Conservation (phyloP, 2,797 vertebrate genomes). For the Myiotriccus ornatus region DNA sequence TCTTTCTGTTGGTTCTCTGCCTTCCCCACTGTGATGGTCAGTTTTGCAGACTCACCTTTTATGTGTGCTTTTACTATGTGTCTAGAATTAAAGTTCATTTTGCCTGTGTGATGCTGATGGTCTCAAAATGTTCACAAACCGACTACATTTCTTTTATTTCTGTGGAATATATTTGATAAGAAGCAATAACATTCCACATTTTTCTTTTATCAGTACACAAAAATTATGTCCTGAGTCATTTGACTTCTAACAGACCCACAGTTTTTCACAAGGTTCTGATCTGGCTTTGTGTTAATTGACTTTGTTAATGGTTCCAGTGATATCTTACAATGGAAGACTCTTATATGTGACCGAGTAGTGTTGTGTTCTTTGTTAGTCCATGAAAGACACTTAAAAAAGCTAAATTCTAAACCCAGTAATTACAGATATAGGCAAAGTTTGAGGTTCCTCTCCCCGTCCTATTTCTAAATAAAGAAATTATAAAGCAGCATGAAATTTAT, state of each 20-base stretch:
- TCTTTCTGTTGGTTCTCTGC: not conserved
- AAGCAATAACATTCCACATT: not conserved
- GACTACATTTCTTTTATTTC: not conserved
- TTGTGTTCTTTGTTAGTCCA: not conserved
- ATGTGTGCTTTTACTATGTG: not conserved
- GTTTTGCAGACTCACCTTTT: not conserved
- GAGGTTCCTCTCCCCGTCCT: not conserved
- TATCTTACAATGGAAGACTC: not conserved
- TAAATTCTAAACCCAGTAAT: not conserved
- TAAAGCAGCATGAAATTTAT: not conserved
- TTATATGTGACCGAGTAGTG: not conserved
- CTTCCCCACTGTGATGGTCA: not conserved
- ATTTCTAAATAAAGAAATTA: not conserved
- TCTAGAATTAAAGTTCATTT: not conserved
- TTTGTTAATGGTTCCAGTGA: not conserved
- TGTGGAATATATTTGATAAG: not conserved
- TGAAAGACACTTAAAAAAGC: not conserved
- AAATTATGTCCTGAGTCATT: not conserved
- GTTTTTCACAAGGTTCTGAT: not conserved
- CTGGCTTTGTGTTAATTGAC: not conserved
- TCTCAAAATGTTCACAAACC: not conserved
- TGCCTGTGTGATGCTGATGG: not conserved
- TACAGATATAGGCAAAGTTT: not conserved
- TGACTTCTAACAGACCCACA: not conserved
- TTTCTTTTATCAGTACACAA: not conserved